phyloP scores from a whole-genome alignment of 2,113 vertebrate genomes.

The Heteronetta atricapilla region DNA sequence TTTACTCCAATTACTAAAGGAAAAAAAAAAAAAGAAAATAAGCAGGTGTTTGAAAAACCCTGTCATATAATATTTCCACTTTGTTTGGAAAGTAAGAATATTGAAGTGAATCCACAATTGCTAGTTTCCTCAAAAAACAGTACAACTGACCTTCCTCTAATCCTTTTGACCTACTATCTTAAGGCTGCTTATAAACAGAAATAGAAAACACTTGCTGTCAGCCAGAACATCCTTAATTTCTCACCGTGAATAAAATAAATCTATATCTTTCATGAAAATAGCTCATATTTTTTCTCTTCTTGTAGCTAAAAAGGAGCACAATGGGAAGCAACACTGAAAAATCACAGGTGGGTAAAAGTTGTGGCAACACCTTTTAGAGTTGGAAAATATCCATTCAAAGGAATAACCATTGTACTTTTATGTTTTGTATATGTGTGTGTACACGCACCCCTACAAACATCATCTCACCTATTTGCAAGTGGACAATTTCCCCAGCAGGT shows the following conservation, averaged over 20 bases:
- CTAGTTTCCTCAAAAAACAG: constrained; percentile 37
- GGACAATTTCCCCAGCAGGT: not conserved
- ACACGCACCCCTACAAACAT: not conserved
- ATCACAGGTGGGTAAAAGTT: not conserved
- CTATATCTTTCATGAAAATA: not conserved
- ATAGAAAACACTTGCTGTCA: constrained; percentile 55
- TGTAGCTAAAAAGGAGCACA: not conserved
- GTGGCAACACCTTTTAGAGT: not conserved
- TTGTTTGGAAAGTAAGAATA: constrained; percentile 13
- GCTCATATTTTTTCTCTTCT: constrained; percentile 8
- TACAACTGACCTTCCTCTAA: constrained; percentile 44
- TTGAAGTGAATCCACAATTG: not conserved
- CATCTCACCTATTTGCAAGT: not conserved
- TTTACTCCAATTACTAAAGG: not conserved
- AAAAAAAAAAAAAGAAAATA: not conserved
- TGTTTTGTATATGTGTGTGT: not conserved
- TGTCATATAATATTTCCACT: constrained; percentile 20
- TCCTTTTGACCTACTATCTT: constrained; percentile 48
- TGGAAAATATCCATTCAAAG: not conserved
- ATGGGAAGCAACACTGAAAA: not conserved
- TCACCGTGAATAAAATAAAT: constrained; percentile 10
- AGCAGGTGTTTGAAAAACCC: not conserved
- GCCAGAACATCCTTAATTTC: constrained; percentile 45
- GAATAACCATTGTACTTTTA: not conserved
- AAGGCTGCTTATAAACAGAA: constrained; percentile 47